Evolutionary conservation across 2,797 vertebrate genomes (phyloP), one percentile per base, ranked within the genome.

Genomic region (Lophius americanus): DNA sequence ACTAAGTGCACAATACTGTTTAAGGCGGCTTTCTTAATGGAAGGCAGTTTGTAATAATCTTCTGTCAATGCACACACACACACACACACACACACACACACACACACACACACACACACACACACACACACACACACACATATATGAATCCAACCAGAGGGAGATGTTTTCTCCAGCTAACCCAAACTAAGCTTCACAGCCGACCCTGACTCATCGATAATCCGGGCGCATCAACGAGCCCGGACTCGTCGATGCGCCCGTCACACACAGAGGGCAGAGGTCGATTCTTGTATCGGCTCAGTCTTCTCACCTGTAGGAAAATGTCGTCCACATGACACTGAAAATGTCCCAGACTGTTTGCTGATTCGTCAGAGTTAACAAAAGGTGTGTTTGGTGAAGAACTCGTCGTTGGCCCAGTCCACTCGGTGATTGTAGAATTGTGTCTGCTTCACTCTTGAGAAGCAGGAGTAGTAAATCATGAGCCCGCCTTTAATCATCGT

Each of bases 221-320:
- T n/a, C n/a, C n/a, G n/a, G n/a, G n/a, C n/a, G n/a, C n/a, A n/a
- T n/a, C n/a, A n/a, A n/a, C n/a, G 23, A 78, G 57, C 68, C 9
- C 36, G 33, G 8, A 44, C 62, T 74, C 74, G 50, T 7, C 71
- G 60, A 89, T 58, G 55, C 57, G 66, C 73, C 56, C 80, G 78
- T 76, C 75, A 64, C 70, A 78, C 58, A 76, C 57, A 11, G 60
- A 23, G 50, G 48, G 13, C 32, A 61, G 59, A 48, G 50, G 64
- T 54, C 2, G 4, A 54, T 72, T 83, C 69, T 56, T 79, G 78
- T 84, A 75, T 37, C 76, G 75, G 58, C 23, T 23, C 23, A 87
- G 85, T 83, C 47, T 82, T 76, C 78, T 64, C 2, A 63, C 70
- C 79, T 73, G 76, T 64, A 64, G 68, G 54, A 59, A 71, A 74